Evolutionary conservation across 2,797 vertebrate species (phyloP).

Genomic region (Valencia hispanica): DNA sequence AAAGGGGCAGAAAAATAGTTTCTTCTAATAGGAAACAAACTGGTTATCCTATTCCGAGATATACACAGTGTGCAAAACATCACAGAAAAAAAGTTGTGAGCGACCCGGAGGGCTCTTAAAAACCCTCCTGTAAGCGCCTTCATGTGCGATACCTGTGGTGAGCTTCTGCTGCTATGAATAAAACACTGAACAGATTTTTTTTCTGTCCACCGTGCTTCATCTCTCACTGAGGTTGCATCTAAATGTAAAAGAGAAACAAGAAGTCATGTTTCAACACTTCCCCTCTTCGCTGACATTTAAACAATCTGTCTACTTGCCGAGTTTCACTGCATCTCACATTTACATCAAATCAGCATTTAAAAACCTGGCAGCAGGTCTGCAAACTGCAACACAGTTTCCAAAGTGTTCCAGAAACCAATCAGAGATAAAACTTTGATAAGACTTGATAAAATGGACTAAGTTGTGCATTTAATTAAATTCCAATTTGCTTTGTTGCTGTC

Average conservation of each 20-base stretch:
- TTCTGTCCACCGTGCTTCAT: conserved; percentile 30
- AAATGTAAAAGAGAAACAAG: conserved; percentile 13
- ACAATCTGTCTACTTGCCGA: conserved; percentile 5
- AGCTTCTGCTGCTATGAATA: conserved; percentile 40
- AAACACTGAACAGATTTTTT: conserved; percentile 53
- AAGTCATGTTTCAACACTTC: conserved; percentile 10
- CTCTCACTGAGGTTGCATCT: conserved; percentile 17
- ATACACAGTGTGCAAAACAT: conserved; percentile 21
- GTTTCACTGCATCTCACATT: conserved; percentile 26
- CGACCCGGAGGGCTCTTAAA: conserved; percentile 10
- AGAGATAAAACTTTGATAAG: neutral
- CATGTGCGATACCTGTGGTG: conserved; percentile 40
- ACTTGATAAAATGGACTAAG: conserved; percentile 2
- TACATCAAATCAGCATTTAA: conserved; percentile 10
- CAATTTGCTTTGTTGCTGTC: neutral
- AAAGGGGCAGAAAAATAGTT: conserved; percentile 14
- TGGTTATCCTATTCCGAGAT: conserved; percentile 18
- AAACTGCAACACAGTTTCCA: neutral
- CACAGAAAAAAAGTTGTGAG: conserved; percentile 14
- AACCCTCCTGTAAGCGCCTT: conserved; percentile 37
- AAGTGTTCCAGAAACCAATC: neutral
- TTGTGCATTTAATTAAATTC: neutral
- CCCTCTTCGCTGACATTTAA: conserved; percentile 25
- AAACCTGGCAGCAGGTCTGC: neutral
- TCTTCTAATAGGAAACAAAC: conserved; percentile 20